These are phyloP conservation scores for Larimichthys crocea DNA, from an alignment of 2,113 vertebrate genomes.

Conservation along the genomic window DNA sequence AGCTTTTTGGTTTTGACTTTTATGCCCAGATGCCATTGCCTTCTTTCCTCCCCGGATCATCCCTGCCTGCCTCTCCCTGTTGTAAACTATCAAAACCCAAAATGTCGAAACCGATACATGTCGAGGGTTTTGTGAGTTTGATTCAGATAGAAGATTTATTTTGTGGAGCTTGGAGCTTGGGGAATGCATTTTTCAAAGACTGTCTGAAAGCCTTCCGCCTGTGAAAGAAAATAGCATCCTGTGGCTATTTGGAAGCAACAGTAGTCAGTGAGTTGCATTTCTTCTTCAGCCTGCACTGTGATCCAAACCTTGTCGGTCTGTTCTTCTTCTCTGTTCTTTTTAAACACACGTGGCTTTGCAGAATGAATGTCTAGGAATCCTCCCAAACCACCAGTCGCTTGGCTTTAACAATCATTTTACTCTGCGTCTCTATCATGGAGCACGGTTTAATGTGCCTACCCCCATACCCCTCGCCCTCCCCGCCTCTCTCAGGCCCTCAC, in stretches of 20 bases:
- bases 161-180: neutral
- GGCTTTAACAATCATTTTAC: conserved; percentile 12
- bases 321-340: conserved; percentile 9
- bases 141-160: conserved; percentile 5
- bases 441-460: conserved; percentile 1
- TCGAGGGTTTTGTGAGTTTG: neutral
- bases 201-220: neutral
- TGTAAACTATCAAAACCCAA: neutral
- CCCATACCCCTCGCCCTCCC: neutral
- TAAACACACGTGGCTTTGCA: conserved; percentile 23
- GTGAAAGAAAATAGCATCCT: conserved; percentile 9
- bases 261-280: neutral
- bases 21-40: conserved; percentile 3
- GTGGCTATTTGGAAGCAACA: conserved; percentile 8
- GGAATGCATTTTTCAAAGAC: conserved; percentile 16
- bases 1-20: neutral
- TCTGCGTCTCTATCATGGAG: neutral
- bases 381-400: conserved; percentile 48
- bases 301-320: conserved; percentile 23
- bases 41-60: neutral
- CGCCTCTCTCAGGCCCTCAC: conserved; percentile 28
- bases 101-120: conserved; percentile 6
- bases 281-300: neutral
- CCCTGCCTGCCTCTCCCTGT: neutral
- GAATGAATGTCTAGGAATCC: conserved; percentile 43